Base-by-base conservation (phyloP, 2,113 vertebrate species). In the Eulemur rufifrons region DNA sequence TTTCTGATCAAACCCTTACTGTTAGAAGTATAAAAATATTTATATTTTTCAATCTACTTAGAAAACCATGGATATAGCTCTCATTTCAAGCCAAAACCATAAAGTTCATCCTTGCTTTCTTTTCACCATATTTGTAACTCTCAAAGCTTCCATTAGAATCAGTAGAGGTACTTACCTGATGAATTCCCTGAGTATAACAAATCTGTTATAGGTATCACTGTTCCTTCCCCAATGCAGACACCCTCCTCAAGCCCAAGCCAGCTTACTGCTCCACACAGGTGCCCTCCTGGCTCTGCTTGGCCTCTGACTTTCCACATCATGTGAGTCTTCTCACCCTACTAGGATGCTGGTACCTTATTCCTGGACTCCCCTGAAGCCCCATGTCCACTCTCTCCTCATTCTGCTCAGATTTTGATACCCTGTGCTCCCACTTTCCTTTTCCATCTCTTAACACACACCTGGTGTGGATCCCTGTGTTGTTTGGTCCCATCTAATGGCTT, bases 351-450 rank as follows among this genome's bases (percentile, higher is more conserved):
- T 42, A 17, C 15, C 32, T 77, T 64, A 18, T 18, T 23, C n/a
- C 50, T 1, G 3, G 32, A 29, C 45, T 37, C 25, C 6, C 4
- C n/a, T 11, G 25, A 2, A 2, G 0, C 23, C 11, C 1, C 1
- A 1, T 6, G 11, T 71, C 61, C 15, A 42, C 42, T 15, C 34
- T 29, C 12, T 54, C 20, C 18, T 71, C 27, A 27, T 64, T 71
- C 45, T n/a, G 8, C 45, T 56, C 63, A 21, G 17, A 25, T 17
- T 74, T 25, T 8, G 42, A 82, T 13, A 52, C 47, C 50, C 15
- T 42, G 39, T 23, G 4, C 8, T 25, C 25, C 34, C 34, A 47
- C 11, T 21, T 4, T 8, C n/a, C 3, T 88, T 66, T 54, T 59
- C 25, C 3, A 8, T 37, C 25, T 17, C 8, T 34, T 4, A 23